Percentiles rank a stretch among this genome's conserved stretches.
Evolutionary conservation across 2,888 invertebrate species (phyloP).

Genomic region (Ctenicera cuprea): DNA sequence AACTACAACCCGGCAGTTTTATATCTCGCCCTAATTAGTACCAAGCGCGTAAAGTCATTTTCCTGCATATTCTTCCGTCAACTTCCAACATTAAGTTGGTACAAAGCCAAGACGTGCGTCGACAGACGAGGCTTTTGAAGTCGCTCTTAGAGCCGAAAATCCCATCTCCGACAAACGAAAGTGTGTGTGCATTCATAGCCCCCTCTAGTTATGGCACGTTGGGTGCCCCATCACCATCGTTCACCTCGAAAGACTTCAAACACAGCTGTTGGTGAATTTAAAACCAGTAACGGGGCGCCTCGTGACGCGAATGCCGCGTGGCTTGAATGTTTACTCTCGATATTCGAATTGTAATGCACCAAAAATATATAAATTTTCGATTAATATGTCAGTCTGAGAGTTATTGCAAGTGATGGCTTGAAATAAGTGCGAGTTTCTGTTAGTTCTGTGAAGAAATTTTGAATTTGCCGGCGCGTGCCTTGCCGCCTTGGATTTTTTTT

Average conservation of each 20-base stretch:
- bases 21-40: slow-evolving; percentile 1
- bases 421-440: slow-evolving; percentile 4
- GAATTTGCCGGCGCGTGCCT: slow-evolving; percentile 2
- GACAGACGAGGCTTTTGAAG: slow-evolving; percentile 10
- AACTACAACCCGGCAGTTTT: too few species aligned
- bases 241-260: slow-evolving; percentile 43
- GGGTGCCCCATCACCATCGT: slow-evolving; percentile 27
- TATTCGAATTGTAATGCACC: neutral
- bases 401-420: neutral
- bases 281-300: slow-evolving; percentile 32
- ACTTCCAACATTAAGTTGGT: slow-evolving; percentile 37
- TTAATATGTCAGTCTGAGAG: neutral
- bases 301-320: slow-evolving; percentile 38
- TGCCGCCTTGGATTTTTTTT: neutral
- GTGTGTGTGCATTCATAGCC: slow-evolving; percentile 39
- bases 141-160: slow-evolving; percentile 30
- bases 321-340: slow-evolving; percentile 14
- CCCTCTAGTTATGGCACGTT: slow-evolving; percentile 41
- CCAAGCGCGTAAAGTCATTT: slow-evolving; percentile 18
- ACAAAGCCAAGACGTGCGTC: slow-evolving; percentile 32
- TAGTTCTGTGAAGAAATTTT: slow-evolving; percentile 1
- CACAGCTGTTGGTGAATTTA: slow-evolving; percentile 49
- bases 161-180: slow-evolving; percentile 37
- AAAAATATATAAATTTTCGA: slow-evolving; percentile 4
- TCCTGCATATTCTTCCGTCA: slow-evolving; percentile 30